Evolutionary conservation across 2,888 invertebrate species (phyloP).

Genomic region (Uropetala carovei): DNA sequence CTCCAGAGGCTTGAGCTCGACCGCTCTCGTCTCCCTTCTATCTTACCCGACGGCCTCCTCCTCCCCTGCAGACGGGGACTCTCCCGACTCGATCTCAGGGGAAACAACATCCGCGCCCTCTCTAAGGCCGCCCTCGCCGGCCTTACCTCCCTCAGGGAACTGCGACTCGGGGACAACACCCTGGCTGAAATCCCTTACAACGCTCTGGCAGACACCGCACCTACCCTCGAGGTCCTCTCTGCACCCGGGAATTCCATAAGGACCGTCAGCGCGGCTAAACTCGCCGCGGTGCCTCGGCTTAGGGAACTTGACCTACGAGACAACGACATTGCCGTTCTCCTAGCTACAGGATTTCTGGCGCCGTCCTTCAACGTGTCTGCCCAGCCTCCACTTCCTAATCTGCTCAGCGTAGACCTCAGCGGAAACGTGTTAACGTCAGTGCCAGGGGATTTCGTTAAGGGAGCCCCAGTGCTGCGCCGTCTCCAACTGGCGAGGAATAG

Average conservation of each 20-base stretch:
- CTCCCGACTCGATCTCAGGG: conserved; percentile 81
- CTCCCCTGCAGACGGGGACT: conserved; percentile 36
- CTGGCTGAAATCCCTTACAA: conserved; percentile 88
- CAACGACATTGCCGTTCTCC: conserved; percentile 81
- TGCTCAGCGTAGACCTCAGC: conserved; percentile 86
- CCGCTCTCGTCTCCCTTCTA: conserved; percentile 81
- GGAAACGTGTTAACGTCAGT: conserved; percentile 85
- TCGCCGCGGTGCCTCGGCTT: conserved; percentile 86
- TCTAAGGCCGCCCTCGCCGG: conserved; percentile 85
- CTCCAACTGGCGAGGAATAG: conserved; percentile 88
- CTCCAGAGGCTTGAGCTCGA: conserved; percentile 85
- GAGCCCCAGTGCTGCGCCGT: conserved; percentile 83
- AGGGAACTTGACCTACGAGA: conserved; percentile 85
- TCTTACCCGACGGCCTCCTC: conserved; percentile 49
- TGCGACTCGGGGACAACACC: conserved; percentile 85
- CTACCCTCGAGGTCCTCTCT: conserved; percentile 84
- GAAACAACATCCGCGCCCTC: conserved; percentile 82
- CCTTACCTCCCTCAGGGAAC: conserved; percentile 85
- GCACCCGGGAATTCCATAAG: conserved; percentile 73
- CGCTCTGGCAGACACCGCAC: conserved; percentile 83
- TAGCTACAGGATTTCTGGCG: conserved; percentile 28
- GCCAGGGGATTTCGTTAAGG: conserved; percentile 88
- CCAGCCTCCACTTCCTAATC: conserved; percentile 84
- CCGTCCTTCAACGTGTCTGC: conserved; percentile 84
- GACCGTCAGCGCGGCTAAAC: conserved; percentile 85